These are phyloP conservation scores for Lophius americanus DNA, from an alignment of 2,797 vertebrate species.

Conservation along the genomic window DNA sequence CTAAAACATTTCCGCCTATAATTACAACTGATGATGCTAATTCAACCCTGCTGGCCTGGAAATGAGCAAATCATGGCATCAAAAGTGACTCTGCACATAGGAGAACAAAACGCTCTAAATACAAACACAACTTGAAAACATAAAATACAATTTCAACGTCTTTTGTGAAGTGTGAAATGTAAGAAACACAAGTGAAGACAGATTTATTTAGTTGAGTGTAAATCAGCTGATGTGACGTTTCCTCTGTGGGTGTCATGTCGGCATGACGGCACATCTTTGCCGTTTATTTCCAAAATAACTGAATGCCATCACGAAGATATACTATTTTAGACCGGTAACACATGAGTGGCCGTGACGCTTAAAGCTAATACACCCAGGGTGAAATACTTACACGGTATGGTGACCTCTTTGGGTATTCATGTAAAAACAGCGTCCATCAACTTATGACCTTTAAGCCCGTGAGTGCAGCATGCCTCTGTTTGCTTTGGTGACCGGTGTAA, in stretches of 20 bases:
- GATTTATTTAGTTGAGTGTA: neutral
- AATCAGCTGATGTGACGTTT: conserved; percentile 10
- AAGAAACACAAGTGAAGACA: neutral
- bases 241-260: neutral
- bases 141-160: too few species aligned
- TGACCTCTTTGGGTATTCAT: conserved; percentile 54
- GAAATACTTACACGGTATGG: conserved; percentile 62
- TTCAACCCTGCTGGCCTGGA: conserved; percentile 39
- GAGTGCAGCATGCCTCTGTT: conserved; percentile 55
- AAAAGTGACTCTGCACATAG: conserved; percentile 7
- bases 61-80: conserved; percentile 28
- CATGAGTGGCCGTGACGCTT: conserved; percentile 32
- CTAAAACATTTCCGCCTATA: too few species aligned
- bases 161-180: neutral
- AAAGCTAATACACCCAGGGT: conserved; percentile 44
- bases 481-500: conserved; percentile 66
- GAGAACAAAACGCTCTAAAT: neutral
- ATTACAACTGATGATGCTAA: conserved; percentile 12
- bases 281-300: conserved; percentile 16
- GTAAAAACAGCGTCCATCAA: conserved; percentile 58
- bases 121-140: too few species aligned
- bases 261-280: conserved; percentile 13
- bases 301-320: neutral
- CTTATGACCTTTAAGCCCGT: conserved; percentile 64
- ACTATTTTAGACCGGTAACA: conserved; percentile 31